Evolutionary conservation across 2,113 vertebrate species (phyloP), one percentile per base, ranked within the genome.

Genomic region (Glaucidium brasilianum): DNA sequence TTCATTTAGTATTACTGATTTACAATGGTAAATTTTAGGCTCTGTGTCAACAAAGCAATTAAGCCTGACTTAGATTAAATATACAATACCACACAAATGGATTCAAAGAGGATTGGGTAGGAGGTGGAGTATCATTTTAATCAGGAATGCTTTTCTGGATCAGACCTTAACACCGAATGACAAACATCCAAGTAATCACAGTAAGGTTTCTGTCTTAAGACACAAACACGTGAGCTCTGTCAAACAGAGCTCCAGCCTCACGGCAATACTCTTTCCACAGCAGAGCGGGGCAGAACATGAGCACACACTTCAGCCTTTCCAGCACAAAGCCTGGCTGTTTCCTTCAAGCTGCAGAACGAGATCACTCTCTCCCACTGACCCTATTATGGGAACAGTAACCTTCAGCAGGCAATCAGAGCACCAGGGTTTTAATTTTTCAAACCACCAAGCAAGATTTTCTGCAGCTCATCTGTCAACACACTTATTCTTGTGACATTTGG

Each of bases 401-500:
- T 89, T 75, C 83, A 96, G n/a, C 25, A 94, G 21, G 64, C 68
- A 83, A 15, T 6, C 21, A 29, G 39, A 92, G 49, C 17, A 66
- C 34, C n/a, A 29, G 35, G 29, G 13, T 43, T 92, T 89, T 81
- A 63, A 81, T 87, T 89, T 94, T 77, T 72, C 23, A 91, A 94
- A 67, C 80, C 64, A 86, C 68, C 56, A 68, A 87, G 66, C 37
- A 87, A 85, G 68, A 87, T 22, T 87, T 89, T 96, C 80, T 95
- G 69, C 30, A 67, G 52, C 39, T 94, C 50, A 71, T 91, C 91
- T 96, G 94, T 96, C 95, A 94, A 64, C 93, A 82, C 68, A 29
- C 39, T 94, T 77, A 90, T 62, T 92, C 63, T 64, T 91, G 39
- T 32, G 73, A 88, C 41, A 81, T 75, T 56, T 58, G 17, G 63